Evolutionary conservation across 2,113 vertebrate species (phyloP).

Genomic region (Gobio gobio): DNA sequence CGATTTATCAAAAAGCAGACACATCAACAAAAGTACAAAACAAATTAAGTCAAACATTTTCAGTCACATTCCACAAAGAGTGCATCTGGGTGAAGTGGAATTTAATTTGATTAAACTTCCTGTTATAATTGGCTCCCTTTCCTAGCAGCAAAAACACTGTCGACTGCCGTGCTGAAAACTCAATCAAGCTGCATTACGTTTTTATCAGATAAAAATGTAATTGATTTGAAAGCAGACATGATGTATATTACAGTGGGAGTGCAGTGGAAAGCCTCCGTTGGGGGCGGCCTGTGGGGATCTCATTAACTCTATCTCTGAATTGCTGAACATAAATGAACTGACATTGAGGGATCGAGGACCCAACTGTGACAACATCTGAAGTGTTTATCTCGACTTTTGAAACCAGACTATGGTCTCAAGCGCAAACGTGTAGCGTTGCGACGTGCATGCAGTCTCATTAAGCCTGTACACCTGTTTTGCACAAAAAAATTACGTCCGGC

Average conservation of each 20-base stretch:
- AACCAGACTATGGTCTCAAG: constrained; percentile 61
- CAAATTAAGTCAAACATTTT: constrained; percentile 57
- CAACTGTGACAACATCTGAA: constrained; percentile 68
- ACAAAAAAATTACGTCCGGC: constrained; percentile 2
- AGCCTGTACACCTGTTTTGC: background rate
- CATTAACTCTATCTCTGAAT: constrained; percentile 78
- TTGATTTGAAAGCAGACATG: constrained; percentile 82
- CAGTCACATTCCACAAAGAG: constrained; percentile 37
- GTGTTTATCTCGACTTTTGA: constrained; percentile 76
- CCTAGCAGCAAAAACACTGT: constrained; percentile 65
- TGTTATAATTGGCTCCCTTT: constrained; percentile 74
- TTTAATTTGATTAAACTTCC: constrained; percentile 77
- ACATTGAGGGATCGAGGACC: constrained; percentile 69
- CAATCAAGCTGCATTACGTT: constrained; percentile 79
- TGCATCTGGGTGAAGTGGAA: constrained; percentile 71
- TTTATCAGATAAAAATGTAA: constrained; percentile 81
- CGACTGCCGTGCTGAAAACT: constrained; percentile 73
- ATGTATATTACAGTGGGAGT: constrained; percentile 76
- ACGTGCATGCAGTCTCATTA: background rate
- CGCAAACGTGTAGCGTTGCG: background rate
- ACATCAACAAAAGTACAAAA: constrained; percentile 71
- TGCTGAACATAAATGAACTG: constrained; percentile 65
- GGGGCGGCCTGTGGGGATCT: constrained; percentile 75
- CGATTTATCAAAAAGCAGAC: constrained; percentile 59
- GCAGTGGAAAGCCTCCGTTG: constrained; percentile 60